These are phyloP conservation scores for Notolabrus celidotus DNA, from an alignment of 2,797 vertebrate genomes.

Conservation along the genomic window DNA sequence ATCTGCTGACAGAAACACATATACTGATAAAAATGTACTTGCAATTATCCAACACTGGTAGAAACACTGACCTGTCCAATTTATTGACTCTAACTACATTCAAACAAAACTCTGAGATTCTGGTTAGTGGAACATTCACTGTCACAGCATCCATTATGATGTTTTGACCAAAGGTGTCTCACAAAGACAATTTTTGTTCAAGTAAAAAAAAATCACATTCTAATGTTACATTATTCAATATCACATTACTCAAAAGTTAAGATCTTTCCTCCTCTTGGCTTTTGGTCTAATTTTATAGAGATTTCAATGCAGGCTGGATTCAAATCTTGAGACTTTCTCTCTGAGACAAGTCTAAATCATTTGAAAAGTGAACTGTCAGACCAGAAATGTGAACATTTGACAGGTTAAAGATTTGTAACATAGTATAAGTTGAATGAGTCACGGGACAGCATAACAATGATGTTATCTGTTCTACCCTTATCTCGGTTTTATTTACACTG, in stretches of 20 bases:
- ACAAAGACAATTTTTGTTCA: too few species aligned
- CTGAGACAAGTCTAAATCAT: not conserved
- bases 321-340: not conserved
- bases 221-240: too few species aligned
- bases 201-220: too few species aligned
- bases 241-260: too few species aligned
- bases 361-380: not conserved
- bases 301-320: not conserved
- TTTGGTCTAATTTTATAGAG: not conserved
- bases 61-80: not conserved
- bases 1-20: rapidly evolving
- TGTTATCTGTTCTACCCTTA: not conserved
- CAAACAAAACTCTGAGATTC: not conserved
- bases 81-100: not conserved
- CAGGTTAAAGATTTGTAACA: not conserved
- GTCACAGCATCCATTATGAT: not conserved
- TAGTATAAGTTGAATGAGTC: not conserved
- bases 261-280: not conserved
- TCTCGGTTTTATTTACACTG: not conserved
- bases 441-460: not conserved
- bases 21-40: not conserved
- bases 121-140: too few species aligned
- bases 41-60: not conserved
- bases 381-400: not conserved
- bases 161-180: too few species aligned